Conservation (phyloP, 2,797 vertebrate species). For the Loris lydekkerianus region DNA sequence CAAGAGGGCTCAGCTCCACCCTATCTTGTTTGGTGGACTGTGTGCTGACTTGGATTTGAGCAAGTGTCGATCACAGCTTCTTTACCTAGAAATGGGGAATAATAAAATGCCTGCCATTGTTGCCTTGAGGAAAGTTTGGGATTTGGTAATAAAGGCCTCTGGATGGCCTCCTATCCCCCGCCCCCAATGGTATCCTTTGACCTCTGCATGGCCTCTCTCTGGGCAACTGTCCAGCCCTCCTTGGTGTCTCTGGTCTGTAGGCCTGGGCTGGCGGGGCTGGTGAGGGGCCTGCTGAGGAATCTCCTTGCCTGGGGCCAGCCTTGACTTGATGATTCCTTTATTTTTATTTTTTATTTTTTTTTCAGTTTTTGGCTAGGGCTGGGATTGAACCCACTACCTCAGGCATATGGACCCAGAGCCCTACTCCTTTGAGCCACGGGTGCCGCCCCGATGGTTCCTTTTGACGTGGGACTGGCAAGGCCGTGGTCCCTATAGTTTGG, state of each 20-base stretch:
- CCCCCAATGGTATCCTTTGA: neutral
- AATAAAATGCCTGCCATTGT: neutral
- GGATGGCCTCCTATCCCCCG: fast-evolving
- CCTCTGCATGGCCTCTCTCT: neutral
- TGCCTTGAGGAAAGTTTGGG: neutral
- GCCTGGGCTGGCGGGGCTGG: neutral
- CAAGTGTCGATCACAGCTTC: neutral
- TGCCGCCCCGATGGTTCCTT: neutral
- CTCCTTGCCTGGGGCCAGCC: neutral
- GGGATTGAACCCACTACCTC: no score
- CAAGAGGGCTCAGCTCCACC: neutral
- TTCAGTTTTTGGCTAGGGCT: no score
- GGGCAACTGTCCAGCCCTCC: neutral
- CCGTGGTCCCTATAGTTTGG: fast-evolving
- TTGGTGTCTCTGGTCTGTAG: neutral
- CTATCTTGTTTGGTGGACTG: neutral
- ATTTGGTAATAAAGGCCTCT: neutral
- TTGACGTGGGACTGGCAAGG: neutral
- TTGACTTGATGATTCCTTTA: neutral
- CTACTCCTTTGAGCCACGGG: no score
- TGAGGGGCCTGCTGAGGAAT: neutral
- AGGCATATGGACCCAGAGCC: no score
- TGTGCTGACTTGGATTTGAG: neutral
- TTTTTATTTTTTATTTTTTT: no score
- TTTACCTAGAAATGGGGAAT: neutral